Evolutionary conservation across 2,888 invertebrate species (phyloP), one percentile per base, ranked within the genome.

Genomic region (Nycteola revayana): DNA sequence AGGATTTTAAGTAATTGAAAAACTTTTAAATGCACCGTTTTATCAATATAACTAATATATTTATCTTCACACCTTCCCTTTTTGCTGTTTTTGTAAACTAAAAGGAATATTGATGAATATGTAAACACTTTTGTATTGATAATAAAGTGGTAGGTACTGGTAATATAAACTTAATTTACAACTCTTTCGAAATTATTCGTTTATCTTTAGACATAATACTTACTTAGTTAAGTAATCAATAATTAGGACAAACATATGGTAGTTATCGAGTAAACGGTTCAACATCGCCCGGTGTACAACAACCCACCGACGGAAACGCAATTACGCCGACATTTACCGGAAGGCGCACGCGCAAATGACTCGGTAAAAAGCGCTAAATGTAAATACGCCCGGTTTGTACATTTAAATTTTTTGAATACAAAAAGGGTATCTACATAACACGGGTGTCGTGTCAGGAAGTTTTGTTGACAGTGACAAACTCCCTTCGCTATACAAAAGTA

Each of bases 241-340:
- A 48, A 57, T 57, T 54, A 44, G 37, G 29, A 32, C 43, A 44
- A 46, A 55, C 55, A 62, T 57, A 52, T 42, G 45, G 48, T 39
- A 49, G 52, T 58, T 63, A 61, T 53, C 37, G 51, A 46, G 47
- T 42, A 48, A 56, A 55, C 58, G 39, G 45, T 32, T 42, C 43
- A 44, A 54, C 59, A 43, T 48, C 35, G n/a, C n/a, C n/a, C n/a
- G 44, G 49, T 47, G 46, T 14, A 14, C n/a, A n/a, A n/a, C 18
- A 18, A 18, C 46, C 32, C 52, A 48, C 48, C 41, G 53, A 49
- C 62, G 53, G 59, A 63, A 61, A 54, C 49, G 48, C 51, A 55
- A 60, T 60, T 61, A 61, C 50, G 49, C 40, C 43, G 55, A 52
- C 60, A 60, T 56, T 66, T 56, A 60, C 65, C 63, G 65, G 63